These are phyloP conservation scores for Stictonetta naevosa DNA, from an alignment of 2,113 vertebrate genomes.

Conservation along the genomic window DNA sequence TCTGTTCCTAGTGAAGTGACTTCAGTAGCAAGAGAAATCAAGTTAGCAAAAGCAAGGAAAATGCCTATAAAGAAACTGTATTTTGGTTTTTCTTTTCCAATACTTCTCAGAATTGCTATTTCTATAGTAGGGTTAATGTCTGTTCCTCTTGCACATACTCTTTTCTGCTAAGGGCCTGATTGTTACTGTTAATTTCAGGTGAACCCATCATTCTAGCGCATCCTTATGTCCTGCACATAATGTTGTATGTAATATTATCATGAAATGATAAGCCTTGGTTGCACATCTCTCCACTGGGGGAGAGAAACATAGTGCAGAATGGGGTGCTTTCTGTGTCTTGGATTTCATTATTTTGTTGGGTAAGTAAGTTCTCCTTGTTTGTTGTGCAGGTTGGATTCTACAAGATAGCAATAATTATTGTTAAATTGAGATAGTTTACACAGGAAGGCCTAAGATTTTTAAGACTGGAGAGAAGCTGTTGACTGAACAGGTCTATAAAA, in stretches of 20 bases:
- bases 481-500: not conserved
- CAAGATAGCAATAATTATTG: not conserved
- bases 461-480: not conserved
- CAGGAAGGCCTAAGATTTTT: not conserved
- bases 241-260: not conserved
- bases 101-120: not conserved
- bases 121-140: not conserved
- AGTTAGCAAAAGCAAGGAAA: not conserved
- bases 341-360: not conserved
- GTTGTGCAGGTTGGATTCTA: not conserved
- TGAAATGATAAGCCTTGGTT: not conserved
- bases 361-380: not conserved
- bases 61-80: not conserved
- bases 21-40: not conserved
- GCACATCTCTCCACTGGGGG: not conserved
- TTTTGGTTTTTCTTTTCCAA: not conserved
- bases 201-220: not conserved
- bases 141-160: not conserved
- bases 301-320: not conserved
- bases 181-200: not conserved
- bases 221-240: not conserved
- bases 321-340: not conserved
- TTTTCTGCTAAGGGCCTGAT: not conserved
- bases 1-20: not conserved
- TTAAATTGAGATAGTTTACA: not conserved